These are phyloP conservation scores for Cheilinus undulatus DNA, from an alignment of 2,113 vertebrate species.

Conservation along the genomic window DNA sequence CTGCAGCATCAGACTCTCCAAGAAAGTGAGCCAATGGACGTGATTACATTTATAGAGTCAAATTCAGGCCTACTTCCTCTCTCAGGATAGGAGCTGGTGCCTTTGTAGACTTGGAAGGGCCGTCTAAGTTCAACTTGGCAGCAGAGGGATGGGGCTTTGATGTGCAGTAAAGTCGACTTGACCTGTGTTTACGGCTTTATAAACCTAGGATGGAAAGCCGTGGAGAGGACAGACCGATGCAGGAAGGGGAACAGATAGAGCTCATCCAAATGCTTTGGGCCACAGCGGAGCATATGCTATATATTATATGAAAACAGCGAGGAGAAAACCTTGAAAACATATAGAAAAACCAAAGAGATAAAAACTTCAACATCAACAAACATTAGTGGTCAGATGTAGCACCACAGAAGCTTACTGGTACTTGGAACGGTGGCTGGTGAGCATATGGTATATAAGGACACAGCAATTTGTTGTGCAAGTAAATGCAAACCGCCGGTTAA, in stretches of 20 bases:
- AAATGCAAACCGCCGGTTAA: conserved; percentile 28
- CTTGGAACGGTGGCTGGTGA: conserved; percentile 6
- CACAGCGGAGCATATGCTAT: conserved; percentile 44
- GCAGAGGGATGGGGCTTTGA: conserved; percentile 40
- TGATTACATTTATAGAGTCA: conserved; percentile 69
- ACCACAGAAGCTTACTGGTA: neutral
- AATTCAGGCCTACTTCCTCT: conserved; percentile 59
- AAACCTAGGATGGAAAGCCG: conserved; percentile 68
- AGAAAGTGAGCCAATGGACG: conserved; percentile 45
- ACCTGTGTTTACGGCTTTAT: conserved; percentile 74
- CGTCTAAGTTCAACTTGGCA: conserved; percentile 64
- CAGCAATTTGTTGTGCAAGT: conserved; percentile 32
- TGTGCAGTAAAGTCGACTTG: conserved; percentile 64
- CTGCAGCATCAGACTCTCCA: conserved; percentile 54
- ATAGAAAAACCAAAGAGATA: neutral
- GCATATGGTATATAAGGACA: neutral
- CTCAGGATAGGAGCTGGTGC: conserved; percentile 44
- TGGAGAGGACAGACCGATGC: conserved; percentile 51
- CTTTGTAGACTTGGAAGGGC: conserved; percentile 52
- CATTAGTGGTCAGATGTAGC: neutral
- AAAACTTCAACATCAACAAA: conserved; percentile 2
- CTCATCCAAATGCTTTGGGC: conserved; percentile 11
- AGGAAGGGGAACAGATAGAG: conserved; percentile 20
- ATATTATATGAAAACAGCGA: conserved; percentile 23
- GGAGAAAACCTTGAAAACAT: neutral